These are phyloP conservation scores for Harpalus rubripes DNA, from an alignment of 2,888 invertebrate species.

Conservation along the genomic window DNA sequence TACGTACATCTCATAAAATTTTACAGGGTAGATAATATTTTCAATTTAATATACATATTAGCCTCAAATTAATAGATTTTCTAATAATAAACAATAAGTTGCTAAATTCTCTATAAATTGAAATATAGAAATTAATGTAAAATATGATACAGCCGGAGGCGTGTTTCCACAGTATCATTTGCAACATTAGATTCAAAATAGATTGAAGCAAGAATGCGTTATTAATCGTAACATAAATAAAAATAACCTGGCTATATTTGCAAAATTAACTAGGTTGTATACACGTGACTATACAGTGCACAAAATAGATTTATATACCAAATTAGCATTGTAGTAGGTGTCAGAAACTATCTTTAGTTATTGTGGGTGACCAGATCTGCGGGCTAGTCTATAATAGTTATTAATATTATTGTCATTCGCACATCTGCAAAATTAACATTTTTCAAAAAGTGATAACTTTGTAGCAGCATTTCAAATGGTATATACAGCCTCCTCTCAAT, in stretches of 20 bases:
- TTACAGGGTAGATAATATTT: too few species aligned
- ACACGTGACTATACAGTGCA: background rate
- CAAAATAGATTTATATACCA: background rate
- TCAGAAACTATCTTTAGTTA: conserved; percentile 7
- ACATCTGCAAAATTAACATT: background rate
- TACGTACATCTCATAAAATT: too few species aligned
- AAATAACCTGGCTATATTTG: conserved; percentile 16
- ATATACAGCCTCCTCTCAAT: too few species aligned
- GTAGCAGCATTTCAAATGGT: too few species aligned
- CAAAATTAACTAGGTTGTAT: conserved; percentile 9
- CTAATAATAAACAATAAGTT: too few species aligned
- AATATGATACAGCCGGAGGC: background rate
- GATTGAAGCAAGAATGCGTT: background rate
- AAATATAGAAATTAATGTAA: background rate
- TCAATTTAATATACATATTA: too few species aligned
- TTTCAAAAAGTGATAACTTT: background rate
- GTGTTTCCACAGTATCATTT: background rate
- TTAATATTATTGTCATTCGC: background rate
- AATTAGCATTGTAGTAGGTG: conserved; percentile 18
- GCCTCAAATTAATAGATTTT: too few species aligned
- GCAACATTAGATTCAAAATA: conserved; percentile 12
- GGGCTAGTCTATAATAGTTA: background rate
- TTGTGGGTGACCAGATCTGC: conserved; percentile 1
- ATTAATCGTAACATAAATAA: background rate
- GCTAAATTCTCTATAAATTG: background rate